Conservation (phyloP, 2,888 invertebrate genomes). For the Bedellia somnulentella region DNA sequence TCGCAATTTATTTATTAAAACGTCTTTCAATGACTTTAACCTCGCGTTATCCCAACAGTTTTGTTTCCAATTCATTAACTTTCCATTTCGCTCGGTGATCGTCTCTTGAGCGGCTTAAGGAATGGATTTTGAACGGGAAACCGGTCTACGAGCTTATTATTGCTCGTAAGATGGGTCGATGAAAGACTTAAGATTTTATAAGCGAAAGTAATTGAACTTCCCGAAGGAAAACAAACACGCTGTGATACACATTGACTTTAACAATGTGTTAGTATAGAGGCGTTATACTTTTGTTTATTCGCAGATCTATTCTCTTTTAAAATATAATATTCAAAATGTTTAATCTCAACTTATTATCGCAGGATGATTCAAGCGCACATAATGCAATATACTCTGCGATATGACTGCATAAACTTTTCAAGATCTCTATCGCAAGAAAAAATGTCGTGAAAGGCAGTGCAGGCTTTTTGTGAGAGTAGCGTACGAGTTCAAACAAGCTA, state of each 20-base stretch:
- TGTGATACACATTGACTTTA: slow-evolving; percentile 9
- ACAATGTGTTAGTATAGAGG: not conserved
- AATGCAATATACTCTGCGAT: no score
- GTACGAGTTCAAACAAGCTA: no score
- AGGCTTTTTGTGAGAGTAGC: no score
- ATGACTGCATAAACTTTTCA: no score
- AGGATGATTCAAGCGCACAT: no score
- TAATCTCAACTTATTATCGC: no score
- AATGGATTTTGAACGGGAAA: slow-evolving; percentile 27
- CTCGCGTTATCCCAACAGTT: slow-evolving; percentile 28
- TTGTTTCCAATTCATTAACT: slow-evolving; percentile 49
- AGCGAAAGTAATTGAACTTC: slow-evolving; percentile 2
- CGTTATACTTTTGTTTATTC: not conserved
- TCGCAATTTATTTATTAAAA: not conserved
- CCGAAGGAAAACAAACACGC: slow-evolving; percentile 31
- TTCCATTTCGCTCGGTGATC: slow-evolving; percentile 40
- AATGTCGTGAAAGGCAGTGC: no score
- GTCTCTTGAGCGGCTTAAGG: slow-evolving; percentile 31
- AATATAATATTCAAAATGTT: no score
- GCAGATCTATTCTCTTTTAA: no score
- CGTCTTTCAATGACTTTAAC: slow-evolving; percentile 1
- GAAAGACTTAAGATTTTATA: slow-evolving; percentile 6
- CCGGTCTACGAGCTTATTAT: slow-evolving; percentile 27
- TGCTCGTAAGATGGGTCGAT: slow-evolving; percentile 12
- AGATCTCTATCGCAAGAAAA: no score